phyloP scores from a whole-genome alignment of 2,113 vertebrate species.

The Epinephelus lanceolatus region DNA sequence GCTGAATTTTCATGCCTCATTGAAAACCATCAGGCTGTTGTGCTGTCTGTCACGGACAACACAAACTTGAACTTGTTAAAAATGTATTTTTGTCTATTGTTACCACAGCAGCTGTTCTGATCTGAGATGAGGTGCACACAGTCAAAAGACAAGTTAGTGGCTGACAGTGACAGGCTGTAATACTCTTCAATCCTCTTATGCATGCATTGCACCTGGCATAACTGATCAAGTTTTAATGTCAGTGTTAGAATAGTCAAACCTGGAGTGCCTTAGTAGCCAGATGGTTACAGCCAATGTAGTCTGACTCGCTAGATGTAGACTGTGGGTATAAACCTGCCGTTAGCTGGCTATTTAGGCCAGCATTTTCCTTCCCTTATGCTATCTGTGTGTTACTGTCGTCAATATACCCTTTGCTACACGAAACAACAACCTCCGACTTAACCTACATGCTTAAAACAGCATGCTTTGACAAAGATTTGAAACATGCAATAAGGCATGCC shows the following conservation, averaged over 20 bases:
- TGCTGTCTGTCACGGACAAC: background rate
- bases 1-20: background rate
- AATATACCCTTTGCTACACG: too few relatives aligned
- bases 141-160: too few relatives aligned
- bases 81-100: background rate
- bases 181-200: background rate
- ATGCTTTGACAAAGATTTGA: too few relatives aligned
- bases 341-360: too few relatives aligned
- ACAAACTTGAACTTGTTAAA: background rate
- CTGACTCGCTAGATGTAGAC: too few relatives aligned
- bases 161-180: background rate
- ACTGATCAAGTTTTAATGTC: background rate
- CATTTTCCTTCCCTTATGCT: too few relatives aligned
- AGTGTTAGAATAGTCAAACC: background rate
- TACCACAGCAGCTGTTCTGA: background rate
- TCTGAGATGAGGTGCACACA: background rate
- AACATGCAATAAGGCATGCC: too few relatives aligned
- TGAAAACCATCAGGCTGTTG: background rate
- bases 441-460: too few relatives aligned
- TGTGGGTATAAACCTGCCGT: too few relatives aligned
- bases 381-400: too few relatives aligned
- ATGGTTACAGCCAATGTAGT: background rate
- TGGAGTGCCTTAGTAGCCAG: background rate
- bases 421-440: too few relatives aligned
- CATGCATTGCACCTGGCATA: background rate